Conservation (phyloP, 2,797 vertebrate genomes). For the Okamejei kenojei region DNA sequence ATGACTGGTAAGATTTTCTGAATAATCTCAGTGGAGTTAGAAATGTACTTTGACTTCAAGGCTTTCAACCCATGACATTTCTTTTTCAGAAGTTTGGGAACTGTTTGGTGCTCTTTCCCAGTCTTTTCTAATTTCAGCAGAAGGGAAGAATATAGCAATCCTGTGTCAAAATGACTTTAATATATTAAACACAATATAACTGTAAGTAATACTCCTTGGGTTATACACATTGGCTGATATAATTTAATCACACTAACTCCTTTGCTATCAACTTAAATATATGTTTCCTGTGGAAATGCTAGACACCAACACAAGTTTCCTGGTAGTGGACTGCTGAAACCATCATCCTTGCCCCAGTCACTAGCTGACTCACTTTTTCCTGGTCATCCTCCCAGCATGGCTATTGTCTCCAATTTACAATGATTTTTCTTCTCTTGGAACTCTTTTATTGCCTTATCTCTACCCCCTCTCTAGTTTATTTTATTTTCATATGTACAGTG, state of each 20-base stretch:
- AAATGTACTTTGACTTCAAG: background rate
- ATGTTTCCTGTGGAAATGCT: background rate
- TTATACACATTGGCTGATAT: background rate
- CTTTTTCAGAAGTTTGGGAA: background rate
- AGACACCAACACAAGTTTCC: background rate
- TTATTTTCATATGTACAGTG: no score
- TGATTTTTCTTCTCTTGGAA: no score
- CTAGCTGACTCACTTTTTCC: background rate
- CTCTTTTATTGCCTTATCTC: no score
- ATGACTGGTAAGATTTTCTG: background rate
- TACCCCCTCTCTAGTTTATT: no score
- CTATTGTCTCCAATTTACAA: no score
- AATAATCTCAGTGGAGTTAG: background rate
- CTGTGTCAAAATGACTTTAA: background rate
- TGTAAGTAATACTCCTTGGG: background rate
- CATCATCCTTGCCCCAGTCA: background rate
- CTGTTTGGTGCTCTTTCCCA: background rate
- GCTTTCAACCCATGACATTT: background rate
- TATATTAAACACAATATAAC: background rate
- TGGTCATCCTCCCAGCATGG: background rate
- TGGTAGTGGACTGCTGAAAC: background rate
- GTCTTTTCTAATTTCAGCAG: background rate
- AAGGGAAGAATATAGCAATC: background rate
- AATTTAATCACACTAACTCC: background rate
- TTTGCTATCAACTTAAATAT: background rate